These are phyloP conservation scores for Abramis brama DNA, from an alignment of 2,113 vertebrate species.

Conservation along the genomic window DNA sequence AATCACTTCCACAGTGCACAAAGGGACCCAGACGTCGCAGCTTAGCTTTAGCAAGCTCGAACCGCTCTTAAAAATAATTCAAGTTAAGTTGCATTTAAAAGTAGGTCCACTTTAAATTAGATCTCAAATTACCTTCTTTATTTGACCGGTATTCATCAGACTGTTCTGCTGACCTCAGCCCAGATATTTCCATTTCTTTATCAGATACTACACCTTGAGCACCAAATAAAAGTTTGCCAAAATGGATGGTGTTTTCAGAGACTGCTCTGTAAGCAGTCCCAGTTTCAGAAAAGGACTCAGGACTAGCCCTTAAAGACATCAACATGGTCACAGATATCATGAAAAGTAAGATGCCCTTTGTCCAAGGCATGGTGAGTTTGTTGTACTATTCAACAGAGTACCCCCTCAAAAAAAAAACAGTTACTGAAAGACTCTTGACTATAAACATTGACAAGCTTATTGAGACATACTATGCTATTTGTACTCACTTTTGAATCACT, in stretches of 20 bases:
- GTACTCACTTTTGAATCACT: neutral
- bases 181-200: neutral
- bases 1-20: slow-evolving; percentile 44
- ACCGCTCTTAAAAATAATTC: neutral
- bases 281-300: neutral
- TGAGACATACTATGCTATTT: neutral
- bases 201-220: too few relatives aligned
- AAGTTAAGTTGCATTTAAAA: neutral
- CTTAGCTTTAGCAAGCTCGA: neutral
- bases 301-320: neutral
- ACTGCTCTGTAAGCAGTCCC: too few relatives aligned
- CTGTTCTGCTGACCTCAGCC: neutral
- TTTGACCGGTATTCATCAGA: neutral
- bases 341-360: neutral
- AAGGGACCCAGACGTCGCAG: slow-evolving; percentile 12
- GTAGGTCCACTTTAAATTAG: neutral
- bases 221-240: slow-evolving; percentile 30
- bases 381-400: too few relatives aligned
- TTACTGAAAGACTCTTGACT: rapidly evolving
- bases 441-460: too few relatives aligned
- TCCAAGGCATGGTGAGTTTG: neutral
- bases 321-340: neutral
- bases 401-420: neutral
- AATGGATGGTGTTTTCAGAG: neutral
- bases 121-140: neutral